Percentiles rank a stretch among this genome's conserved stretches.
Conservation (phyloP, 2,797 vertebrate genomes). For the Sarcophilus harrisii region DNA sequence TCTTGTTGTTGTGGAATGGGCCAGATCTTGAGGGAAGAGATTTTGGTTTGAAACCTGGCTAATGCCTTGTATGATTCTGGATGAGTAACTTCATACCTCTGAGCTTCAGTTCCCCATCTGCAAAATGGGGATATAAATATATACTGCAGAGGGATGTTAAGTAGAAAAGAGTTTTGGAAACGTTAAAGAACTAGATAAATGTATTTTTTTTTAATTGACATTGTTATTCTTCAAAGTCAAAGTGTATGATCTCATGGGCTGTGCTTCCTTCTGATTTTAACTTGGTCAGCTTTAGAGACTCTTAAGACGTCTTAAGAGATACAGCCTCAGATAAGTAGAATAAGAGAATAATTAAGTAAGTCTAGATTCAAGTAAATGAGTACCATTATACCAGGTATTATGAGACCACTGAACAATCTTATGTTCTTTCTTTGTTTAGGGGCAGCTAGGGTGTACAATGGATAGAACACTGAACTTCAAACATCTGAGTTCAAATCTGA, state of each 20-base stretch:
- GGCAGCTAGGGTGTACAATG: background rate
- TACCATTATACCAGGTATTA: background rate
- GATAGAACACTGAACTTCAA: background rate
- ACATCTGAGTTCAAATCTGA: background rate
- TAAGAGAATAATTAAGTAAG: background rate
- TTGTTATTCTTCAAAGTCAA: background rate
- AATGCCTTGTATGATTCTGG: background rate
- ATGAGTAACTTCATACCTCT: background rate
- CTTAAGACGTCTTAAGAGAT: background rate
- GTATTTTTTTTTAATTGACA: background rate
- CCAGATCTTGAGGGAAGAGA: background rate
- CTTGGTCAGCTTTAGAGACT: background rate
- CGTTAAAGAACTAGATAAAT: background rate
- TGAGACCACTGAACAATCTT: background rate
- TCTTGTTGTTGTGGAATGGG: background rate
- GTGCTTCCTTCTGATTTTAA: background rate
- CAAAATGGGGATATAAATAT: background rate
- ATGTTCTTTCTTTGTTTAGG: background rate
- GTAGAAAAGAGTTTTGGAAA: background rate
- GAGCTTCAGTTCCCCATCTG: background rate
- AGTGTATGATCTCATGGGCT: background rate
- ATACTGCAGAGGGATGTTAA: background rate
- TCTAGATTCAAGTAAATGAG: background rate
- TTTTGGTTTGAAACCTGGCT: background rate
- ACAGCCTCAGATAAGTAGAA: background rate